Percentiles rank a stretch among this genome's conserved stretches.
Conservation (phyloP, 2,797 vertebrate genomes). For the Dromococcyx pavoninus region DNA sequence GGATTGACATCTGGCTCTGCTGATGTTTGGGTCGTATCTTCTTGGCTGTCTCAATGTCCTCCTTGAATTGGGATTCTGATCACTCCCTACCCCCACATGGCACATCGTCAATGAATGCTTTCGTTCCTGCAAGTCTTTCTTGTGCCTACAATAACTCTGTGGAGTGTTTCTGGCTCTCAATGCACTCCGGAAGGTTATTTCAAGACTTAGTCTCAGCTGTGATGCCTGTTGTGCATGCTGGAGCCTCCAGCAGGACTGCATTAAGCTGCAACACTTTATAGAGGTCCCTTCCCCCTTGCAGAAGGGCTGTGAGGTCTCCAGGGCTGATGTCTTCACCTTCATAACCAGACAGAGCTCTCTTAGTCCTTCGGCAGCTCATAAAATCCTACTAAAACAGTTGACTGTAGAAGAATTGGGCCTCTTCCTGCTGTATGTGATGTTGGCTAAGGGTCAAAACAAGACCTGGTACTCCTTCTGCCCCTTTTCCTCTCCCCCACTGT, state of each 20-base stretch:
- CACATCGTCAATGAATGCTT: constrained; percentile 29
- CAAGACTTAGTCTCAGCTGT: background rate
- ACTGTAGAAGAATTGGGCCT: background rate
- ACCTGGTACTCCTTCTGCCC: background rate
- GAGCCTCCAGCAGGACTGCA: background rate
- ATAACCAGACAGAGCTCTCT: background rate
- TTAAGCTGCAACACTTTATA: background rate
- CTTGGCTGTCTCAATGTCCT: background rate
- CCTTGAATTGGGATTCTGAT: constrained; percentile 37
- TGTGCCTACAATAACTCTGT: background rate
- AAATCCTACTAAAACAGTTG: background rate
- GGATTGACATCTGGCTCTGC: background rate
- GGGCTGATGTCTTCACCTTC: background rate
- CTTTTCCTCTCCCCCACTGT: background rate
- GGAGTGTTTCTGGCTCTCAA: constrained; percentile 8
- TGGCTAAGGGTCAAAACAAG: background rate
- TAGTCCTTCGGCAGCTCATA: background rate
- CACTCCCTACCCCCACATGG: background rate
- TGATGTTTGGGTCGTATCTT: constrained; percentile 1
- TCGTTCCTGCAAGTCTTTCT: background rate
- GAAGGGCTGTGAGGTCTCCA: background rate
- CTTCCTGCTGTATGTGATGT: background rate
- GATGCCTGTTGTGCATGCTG: background rate
- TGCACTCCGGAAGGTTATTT: constrained; percentile 34
- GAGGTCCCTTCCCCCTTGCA: background rate